phyloP scores from a whole-genome alignment of 2,888 invertebrate species.

The Caradrina kadenii region DNA sequence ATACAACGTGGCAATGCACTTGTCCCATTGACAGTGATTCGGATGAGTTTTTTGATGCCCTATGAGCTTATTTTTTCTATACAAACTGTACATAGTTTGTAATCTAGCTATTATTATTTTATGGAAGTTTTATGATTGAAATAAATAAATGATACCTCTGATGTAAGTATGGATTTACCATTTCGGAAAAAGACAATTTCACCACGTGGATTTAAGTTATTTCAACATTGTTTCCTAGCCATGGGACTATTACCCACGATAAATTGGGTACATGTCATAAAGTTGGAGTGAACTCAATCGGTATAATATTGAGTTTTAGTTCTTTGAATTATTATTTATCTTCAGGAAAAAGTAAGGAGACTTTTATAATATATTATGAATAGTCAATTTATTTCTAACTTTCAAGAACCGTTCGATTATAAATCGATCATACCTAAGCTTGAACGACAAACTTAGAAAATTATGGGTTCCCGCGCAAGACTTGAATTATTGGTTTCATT shows the following conservation, averaged over 20 bases:
- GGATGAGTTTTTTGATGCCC: no score
- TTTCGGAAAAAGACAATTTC: background rate
- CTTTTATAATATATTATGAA: background rate
- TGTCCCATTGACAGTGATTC: no score
- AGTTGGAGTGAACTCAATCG: background rate
- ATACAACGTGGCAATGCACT: no score
- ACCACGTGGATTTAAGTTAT: background rate
- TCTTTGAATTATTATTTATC: background rate
- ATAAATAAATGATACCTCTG: no score
- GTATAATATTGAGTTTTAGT: background rate
- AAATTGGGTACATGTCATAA: background rate
- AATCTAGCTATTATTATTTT: no score
- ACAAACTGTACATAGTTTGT: no score
- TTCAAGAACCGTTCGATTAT: conserved; percentile 1
- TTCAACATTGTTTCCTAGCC: background rate
- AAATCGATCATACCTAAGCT: conserved; percentile 16
- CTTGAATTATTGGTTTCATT: conserved; percentile 51
- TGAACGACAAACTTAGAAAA: conserved; percentile 33
- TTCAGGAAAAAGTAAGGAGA: background rate
- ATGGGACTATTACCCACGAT: no score
- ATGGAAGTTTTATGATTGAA: no score
- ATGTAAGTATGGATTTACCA: background rate
- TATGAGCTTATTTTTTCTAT: no score
- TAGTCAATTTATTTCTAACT: conserved; percentile 4
- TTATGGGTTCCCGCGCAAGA: conserved; percentile 35